Base-by-base conservation (phyloP, 2,113 vertebrate genomes). In the Atrichornis clamosus region DNA sequence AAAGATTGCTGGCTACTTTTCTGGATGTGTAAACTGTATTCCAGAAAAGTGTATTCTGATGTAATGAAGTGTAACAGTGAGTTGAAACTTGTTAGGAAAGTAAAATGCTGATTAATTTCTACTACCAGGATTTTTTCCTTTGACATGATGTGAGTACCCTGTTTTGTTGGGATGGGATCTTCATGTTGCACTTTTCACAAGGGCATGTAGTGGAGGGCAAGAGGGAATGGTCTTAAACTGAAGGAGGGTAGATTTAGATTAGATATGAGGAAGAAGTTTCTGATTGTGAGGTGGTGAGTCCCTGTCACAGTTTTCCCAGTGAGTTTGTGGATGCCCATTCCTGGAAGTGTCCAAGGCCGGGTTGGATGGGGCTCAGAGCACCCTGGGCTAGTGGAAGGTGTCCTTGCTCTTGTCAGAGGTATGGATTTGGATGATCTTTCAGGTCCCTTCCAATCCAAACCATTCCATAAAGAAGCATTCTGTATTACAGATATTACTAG, bases 391-490 rank as follows among this genome's bases (percentile, higher is more conserved):
- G 15, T 47, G 30, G 15, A 9, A 60, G 5, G n/a, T 28, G 32
- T 27, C 74, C 3, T 15, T 91, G 39, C 30, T n/a, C 24, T 32
- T 0, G 0, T 1, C 26, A 74, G 9, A 9, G 13, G 15, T 3
- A 7, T 73, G 55, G 47, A 42, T 21, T 19, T 49, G 7, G 20
- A 5, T 63, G 35, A 17, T 55, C 22, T 62, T 55, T 24, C 6
- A 28, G 13, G 33, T 37, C 19, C 11, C 49, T 75, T 75, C 41
- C 62, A 21, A 30, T 19, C 35, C 41, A 68, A 42, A 21, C 7
- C 18, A 13, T 33, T 55, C n/a, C 16, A 33, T 37, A 18, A 56
- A 14, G 42, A 70, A 70, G 9, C 13, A 10, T 89, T 76, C 11
- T 33, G 10, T 42, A 24, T 42, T 74, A 22, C 11, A 11, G 44